Percentiles rank a stretch among this genome's conserved stretches.
Conservation (phyloP, 1,140 invertebrate species). For the Holcopasites calliopsidis region DNA sequence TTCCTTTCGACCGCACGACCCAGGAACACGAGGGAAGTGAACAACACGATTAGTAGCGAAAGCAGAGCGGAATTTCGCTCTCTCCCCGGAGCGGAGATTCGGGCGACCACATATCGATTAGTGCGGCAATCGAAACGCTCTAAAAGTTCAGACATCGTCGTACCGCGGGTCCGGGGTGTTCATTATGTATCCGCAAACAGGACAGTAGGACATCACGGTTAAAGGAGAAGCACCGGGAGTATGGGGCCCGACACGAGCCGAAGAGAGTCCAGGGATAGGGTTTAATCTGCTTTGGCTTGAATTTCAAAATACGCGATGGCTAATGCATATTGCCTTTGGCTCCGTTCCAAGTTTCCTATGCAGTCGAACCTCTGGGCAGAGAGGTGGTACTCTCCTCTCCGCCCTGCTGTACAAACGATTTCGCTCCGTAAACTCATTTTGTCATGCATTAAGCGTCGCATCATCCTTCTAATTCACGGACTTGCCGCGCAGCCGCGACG, state of each 20-base stretch:
- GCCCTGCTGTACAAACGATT: constrained; percentile 15
- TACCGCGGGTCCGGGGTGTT: constrained; percentile 50
- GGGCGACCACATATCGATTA: constrained; percentile 47
- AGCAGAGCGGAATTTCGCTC: neutral
- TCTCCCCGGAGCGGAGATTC: constrained; percentile 4
- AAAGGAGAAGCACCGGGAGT: constrained; percentile 14
- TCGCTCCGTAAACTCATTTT: constrained; percentile 68
- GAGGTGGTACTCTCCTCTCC: neutral
- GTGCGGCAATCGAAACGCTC: constrained; percentile 47
- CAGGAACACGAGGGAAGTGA: neutral
- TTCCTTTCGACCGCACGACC: neutral
- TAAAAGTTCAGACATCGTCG: constrained; percentile 53
- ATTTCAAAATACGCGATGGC: constrained; percentile 71
- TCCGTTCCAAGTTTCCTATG: constrained; percentile 63
- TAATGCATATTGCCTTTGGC: constrained; percentile 74
- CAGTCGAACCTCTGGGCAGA: constrained; percentile 49
- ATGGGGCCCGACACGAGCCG: constrained; percentile 29
- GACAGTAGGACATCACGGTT: constrained; percentile 35
- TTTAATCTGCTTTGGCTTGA: constrained; percentile 70
- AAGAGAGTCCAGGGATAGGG: constrained; percentile 44
- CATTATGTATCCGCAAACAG: constrained; percentile 65
- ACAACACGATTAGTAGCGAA: neutral
- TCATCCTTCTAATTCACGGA: neutral
- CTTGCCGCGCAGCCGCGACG: neutral
- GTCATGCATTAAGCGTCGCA: constrained; percentile 62